Base-by-base conservation (phyloP, 2,797 vertebrate species). In the Nyctalus aviator region DNA sequence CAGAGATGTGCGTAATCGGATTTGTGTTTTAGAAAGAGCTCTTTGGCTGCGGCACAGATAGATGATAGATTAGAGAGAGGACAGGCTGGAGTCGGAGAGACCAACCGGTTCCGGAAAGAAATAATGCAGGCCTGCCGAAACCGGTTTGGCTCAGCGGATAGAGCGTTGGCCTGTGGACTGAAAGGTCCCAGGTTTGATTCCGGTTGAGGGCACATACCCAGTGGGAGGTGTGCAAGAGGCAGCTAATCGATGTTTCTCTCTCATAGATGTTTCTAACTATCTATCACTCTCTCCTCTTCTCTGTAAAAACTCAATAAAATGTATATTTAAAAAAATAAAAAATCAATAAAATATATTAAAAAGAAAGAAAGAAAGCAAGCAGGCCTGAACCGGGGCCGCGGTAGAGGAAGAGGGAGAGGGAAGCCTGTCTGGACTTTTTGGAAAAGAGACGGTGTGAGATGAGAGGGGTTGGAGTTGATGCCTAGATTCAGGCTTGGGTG, bases 51-150 rank as follows among this genome's bases (percentile, higher is more conserved):
- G 41, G 88, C 86, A 37, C 23, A 89, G 88, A 94, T 92, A 93
- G 89, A 96, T 94, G 95, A 97, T 91, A 96, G 95, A 96, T 96
- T 79, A 37, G 93, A 91, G 85, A 87, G 77, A 94, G 91, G 84
- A 96, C 93, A 95, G 96, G 44, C 91, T 96, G 96, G 96, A 97
- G 96, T 97, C 97, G 94, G 91, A 90, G 79, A 97, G 96, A 91
- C 84, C 84, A 83, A 94, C 88, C 23, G 73, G 93, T 96, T 97
- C 96, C 93, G 27, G 96, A 96, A 94, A 94, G 86, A 84, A 93
- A 84, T 15, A 48, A 44, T 55, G 62, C 72, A 37, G 83, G n/a
- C 81, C 66, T 44, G 53, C 37, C 37, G 37, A 41, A 41, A 41
- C 37, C 37, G 37, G 37, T 41, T 41, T 41, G n/a, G n/a, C n/a